Evolutionary conservation across 2,113 vertebrate genomes (phyloP), one percentile per base, ranked within the genome.

Genomic region (Alectura lathami): DNA sequence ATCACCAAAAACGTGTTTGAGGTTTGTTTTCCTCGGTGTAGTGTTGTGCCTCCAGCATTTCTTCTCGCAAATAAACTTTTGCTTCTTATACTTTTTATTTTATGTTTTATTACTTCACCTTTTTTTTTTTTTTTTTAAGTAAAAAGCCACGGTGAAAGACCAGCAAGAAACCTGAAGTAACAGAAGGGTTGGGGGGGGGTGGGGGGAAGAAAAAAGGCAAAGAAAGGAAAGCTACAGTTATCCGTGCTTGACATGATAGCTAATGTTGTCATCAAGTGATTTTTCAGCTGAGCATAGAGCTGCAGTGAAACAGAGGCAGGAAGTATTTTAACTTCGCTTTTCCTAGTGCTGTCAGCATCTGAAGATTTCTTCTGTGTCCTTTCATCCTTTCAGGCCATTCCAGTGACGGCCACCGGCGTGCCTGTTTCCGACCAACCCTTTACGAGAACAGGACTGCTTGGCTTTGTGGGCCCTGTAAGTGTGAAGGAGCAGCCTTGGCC

Each of bases 1-100:
- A 99, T 99, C 98, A 99, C 99, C 64, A 99, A 99, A 97, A 99
- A 98, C 54, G 94, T 99, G 30, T 99, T 99, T 91, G 99, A 99
- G 99, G 99, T 99, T 63, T 18, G 98, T 94, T 17, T 73, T 90
- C 76, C 24, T 57, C 68, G 62, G 17, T 27, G 36, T 48, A 18
- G n/a, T 72, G 11, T 66, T 80, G 8, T 3, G 21, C 57, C 83
- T 77, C 45, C 45, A 15, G 4, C 45, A 70, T 89, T 93, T 83
- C 20, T 74, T 86, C 32, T 59, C 81, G 42, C 15, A 67, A 36
- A 57, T 56, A 53, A 45, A 38, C 12, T 68, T 43, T 67, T 75
- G 18, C 78, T 73, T 16, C 24, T 69, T 80, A 59, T 29, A 40
- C 5, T 70, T 60, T 54, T 60, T 50, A 40, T 67, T 23, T 72